Conservation (phyloP, 2,888 invertebrate genomes). For the Stratiomys singularior region DNA sequence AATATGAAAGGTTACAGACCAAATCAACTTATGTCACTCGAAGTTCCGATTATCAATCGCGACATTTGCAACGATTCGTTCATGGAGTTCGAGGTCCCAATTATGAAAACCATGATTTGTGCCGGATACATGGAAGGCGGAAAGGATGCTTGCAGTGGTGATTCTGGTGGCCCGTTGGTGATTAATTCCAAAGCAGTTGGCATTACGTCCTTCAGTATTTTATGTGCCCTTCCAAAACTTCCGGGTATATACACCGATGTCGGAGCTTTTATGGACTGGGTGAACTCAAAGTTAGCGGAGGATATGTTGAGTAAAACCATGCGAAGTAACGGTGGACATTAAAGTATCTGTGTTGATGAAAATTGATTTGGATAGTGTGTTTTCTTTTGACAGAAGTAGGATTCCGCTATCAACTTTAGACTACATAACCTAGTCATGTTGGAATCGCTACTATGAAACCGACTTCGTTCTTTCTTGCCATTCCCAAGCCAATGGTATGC, state of each 20-base stretch:
- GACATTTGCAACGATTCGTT: slow-evolving; percentile 14
- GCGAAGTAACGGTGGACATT: not conserved
- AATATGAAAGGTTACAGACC: not conserved
- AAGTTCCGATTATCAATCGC: slow-evolving; percentile 21
- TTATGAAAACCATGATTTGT: slow-evolving; percentile 41
- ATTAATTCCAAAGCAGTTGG: slow-evolving; percentile 31
- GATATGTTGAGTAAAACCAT: not conserved
- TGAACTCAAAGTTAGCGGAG: not conserved
- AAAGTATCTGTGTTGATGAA: not conserved
- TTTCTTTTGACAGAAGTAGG: no score
- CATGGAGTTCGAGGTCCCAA: not conserved
- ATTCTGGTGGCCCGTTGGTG: slow-evolving; percentile 36
- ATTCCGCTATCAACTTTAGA: no score
- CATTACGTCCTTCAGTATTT: slow-evolving; percentile 36
- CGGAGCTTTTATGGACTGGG: not conserved
- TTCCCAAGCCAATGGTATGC: no score
- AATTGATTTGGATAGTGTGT: no score
- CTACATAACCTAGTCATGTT: no score
- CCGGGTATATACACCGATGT: slow-evolving; percentile 48
- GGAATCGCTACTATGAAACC: no score
- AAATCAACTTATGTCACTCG: slow-evolving; percentile 16
- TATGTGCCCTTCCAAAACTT: slow-evolving; percentile 33
- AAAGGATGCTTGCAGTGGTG: slow-evolving; percentile 32
- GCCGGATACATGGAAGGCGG: slow-evolving; percentile 33
- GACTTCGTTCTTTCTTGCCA: no score